phyloP scores from a whole-genome alignment of 1,140 invertebrate species.

The Monomorium pharaonis region DNA sequence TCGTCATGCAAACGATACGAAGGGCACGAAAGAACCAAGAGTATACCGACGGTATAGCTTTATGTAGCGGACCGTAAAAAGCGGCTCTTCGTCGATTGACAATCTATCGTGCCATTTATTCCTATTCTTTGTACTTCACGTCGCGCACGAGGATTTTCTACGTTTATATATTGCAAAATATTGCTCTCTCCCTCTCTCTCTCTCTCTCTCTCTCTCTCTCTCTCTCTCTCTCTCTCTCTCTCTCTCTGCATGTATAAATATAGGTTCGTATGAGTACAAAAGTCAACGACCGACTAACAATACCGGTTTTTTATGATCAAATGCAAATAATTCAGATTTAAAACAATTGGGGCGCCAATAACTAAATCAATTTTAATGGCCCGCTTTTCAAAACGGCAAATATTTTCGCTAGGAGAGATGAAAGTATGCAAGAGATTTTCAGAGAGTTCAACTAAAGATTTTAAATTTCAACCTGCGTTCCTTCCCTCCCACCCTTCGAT shows the following conservation, averaged over 20 bases:
- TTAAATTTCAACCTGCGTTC: background rate
- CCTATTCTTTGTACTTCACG: slow-evolving; percentile 46
- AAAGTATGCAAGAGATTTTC: background rate
- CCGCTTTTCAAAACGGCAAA: background rate
- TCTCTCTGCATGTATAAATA: background rate
- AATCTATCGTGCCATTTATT: slow-evolving; percentile 55
- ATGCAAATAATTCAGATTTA: slow-evolving; percentile 13
- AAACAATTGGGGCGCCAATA: background rate
- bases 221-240: background rate
- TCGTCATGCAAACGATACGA: slow-evolving; percentile 41
- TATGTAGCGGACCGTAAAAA: slow-evolving; percentile 48
- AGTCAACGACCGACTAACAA: slow-evolving; percentile 26
- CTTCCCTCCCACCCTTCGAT: background rate
- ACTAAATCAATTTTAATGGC: background rate
- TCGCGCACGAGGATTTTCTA: slow-evolving; percentile 1
- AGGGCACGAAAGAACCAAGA: slow-evolving; percentile 39
- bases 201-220: background rate
- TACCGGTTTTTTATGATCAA: background rate
- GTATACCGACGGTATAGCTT: slow-evolving; percentile 42
- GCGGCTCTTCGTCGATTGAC: slow-evolving; percentile 44
- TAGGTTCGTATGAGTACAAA: background rate
- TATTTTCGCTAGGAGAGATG: background rate
- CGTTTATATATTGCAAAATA: slow-evolving; percentile 31
- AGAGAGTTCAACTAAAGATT: background rate
- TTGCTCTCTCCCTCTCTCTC: background rate